Base-by-base conservation (phyloP, 2,888 invertebrate species). In the Incurvaria masculella region DNA sequence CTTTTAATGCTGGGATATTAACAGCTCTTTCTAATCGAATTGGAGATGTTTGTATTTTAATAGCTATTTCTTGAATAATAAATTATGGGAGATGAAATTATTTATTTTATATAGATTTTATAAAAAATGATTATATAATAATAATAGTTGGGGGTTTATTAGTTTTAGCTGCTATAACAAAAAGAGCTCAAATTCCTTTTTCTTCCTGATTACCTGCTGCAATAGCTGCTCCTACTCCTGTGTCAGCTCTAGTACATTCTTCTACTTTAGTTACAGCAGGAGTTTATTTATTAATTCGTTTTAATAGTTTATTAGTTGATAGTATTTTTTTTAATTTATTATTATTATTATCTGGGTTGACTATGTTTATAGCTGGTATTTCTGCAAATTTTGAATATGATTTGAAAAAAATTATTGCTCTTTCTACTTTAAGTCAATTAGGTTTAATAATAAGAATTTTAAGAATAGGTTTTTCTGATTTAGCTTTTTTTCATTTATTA, bases 161-260 rank as follows among this genome's bases (percentile, higher is more conserved):
- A 53, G 69, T 74, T 62, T 66, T 80, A 56, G 84, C 84, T 0
- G 79, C 81, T 46, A 82, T 88, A 72, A 88, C 88, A 51, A 90
- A 90, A 69, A 89, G 88, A 56, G 89, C 89, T 62, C 89, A 90
- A 68, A 83, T 89, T 79, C 89, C 89, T 43, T 91, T 90, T 85
- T 87, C 86, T 52, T 81, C 86, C 42, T 91, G 89, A 58, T 67
- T 89, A 44, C 89, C 89, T 0, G 85, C 84, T 0, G 88, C 88
- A 41, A 89, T 89, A 68, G 86, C 87, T 0, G 89, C 88, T 42
- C 89, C 89, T 27, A 89, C 88, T 0, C 88, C 88, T 10, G 84
- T 89, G 48, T 87, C 87, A n/a, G 81, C 87, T 51, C 80, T 89
- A 70, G 88, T 66, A n/a, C n/a, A n/a, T n/a, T n/a, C n/a, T n/a